phyloP scores from a whole-genome alignment of 2,888 invertebrate species.

The Xestobium rufovillosum region DNA sequence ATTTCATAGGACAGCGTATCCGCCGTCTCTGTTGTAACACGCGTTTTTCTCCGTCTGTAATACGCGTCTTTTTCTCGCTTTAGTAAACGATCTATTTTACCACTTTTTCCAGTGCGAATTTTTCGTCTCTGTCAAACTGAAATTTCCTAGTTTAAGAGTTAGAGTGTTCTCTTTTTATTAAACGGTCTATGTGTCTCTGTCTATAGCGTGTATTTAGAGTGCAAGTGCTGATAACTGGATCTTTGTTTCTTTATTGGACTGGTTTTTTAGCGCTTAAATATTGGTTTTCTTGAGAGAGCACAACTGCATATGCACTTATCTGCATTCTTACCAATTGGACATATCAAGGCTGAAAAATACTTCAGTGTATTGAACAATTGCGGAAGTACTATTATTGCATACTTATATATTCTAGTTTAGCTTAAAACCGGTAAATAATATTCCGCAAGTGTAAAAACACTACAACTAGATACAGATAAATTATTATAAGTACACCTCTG shows the following conservation, averaged over 20 bases:
- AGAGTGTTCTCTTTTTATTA: slow-evolving; percentile 36
- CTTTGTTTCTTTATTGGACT: slow-evolving; percentile 21
- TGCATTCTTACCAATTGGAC: slow-evolving; percentile 23
- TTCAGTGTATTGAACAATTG: no score
- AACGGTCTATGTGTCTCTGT: slow-evolving; percentile 19
- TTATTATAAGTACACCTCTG: no score
- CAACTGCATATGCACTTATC: slow-evolving; percentile 20
- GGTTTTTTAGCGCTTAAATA: slow-evolving; percentile 23
- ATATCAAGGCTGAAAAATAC: slow-evolving; percentile 19
- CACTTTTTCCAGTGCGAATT: slow-evolving; percentile 22
- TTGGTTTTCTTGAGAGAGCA: slow-evolving; percentile 24
- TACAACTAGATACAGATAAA: no score
- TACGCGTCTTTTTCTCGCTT: slow-evolving; percentile 48
- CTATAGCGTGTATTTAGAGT: neutral
- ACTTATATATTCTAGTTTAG: no score
- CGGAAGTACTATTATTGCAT: no score
- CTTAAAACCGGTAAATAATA: no score
- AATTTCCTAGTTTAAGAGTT: slow-evolving; percentile 35
- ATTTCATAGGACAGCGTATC: slow-evolving; percentile 39
- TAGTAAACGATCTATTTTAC: slow-evolving; percentile 46
- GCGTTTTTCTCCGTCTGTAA: slow-evolving; percentile 35
- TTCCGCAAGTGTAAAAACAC: no score
- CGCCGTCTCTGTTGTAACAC: slow-evolving; percentile 32
- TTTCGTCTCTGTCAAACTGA: slow-evolving; percentile 33
- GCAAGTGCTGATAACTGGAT: slow-evolving; percentile 11